Evolutionary conservation across 2,888 invertebrate species (phyloP).

Genomic region (Archips xylosteana): DNA sequence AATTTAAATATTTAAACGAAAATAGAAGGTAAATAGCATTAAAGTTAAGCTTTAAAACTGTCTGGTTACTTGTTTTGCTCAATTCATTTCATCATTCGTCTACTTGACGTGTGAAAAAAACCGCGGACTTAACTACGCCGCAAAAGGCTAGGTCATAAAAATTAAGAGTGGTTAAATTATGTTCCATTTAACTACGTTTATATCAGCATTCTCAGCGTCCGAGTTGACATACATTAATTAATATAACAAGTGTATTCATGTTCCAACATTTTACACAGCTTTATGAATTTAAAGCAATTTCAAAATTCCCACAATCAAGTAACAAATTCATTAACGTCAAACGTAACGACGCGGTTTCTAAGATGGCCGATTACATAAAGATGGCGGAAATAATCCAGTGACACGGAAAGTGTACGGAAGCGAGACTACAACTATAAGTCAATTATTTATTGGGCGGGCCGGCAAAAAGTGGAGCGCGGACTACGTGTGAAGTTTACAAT

Average conservation of each 20-base stretch:
- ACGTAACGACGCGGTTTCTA: slow-evolving; percentile 22
- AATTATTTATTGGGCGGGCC: slow-evolving; percentile 42
- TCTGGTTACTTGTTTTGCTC: neutral
- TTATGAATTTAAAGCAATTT: slow-evolving; percentile 36
- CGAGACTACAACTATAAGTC: slow-evolving; percentile 32
- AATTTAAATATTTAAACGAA: too few relatives aligned
- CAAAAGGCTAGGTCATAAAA: neutral
- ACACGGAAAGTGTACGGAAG: slow-evolving; percentile 47
- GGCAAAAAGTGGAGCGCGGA: slow-evolving; percentile 42
- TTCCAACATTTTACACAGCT: slow-evolving; percentile 32
- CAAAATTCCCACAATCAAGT: slow-evolving; percentile 36
- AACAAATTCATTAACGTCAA: slow-evolving; percentile 33
- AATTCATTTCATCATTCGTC: neutral
- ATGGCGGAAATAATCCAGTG: slow-evolving; percentile 44
- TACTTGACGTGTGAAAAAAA: neutral
- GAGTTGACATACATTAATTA: slow-evolving; percentile 35
- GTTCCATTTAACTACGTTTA: slow-evolving; percentile 16
- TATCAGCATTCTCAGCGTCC: slow-evolving; percentile 15
- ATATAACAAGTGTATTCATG: slow-evolving; percentile 36
- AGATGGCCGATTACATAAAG: slow-evolving; percentile 43
- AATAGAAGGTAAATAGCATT: too few relatives aligned
- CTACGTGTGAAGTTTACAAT: slow-evolving; percentile 41
- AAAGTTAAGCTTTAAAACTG: neutral
- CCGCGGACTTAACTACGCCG: neutral
- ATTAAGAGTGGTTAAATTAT: slow-evolving; percentile 8